phyloP scores from a whole-genome alignment of 2,797 vertebrate genomes.

The Danio albolineatus region DNA sequence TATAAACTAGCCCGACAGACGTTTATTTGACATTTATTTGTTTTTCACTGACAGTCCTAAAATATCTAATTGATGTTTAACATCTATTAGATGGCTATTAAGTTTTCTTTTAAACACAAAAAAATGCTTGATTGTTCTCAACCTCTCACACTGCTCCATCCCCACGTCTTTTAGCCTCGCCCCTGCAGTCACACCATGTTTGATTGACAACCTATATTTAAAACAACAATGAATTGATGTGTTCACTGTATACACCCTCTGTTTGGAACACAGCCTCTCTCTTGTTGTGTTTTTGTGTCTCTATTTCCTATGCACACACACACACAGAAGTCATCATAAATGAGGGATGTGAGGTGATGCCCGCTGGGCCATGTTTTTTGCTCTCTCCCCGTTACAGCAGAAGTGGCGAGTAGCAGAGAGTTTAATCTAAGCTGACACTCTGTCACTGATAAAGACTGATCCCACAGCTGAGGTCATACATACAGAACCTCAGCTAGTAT shows the following conservation, averaged over 20 bases:
- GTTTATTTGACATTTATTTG: no score
- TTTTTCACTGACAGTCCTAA: no score
- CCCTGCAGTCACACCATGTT: no score
- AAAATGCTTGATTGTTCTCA: no score
- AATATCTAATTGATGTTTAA: no score
- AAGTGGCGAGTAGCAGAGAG: constrained; percentile 25
- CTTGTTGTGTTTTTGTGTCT: constrained; percentile 6
- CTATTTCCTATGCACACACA: neutral
- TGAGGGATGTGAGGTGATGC: constrained; percentile 6
- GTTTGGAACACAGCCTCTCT: neutral
- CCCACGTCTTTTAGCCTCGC: no score
- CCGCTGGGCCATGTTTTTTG: neutral
- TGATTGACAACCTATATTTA: neutral
- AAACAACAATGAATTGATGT: neutral
- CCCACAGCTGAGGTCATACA: constrained; percentile 35
- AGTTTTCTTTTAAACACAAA: no score
- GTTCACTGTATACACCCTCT: neutral
- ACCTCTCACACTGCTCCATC: no score
- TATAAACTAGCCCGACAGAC: no score
- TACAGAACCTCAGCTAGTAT: constrained; percentile 10
- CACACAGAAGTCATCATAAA: constrained; percentile 34
- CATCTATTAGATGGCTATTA: no score
- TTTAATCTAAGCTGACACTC: constrained; percentile 41
- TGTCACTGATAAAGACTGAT: constrained; percentile 30
- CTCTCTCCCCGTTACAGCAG: constrained; percentile 12